These are phyloP conservation scores for Papilio xuthus DNA, from an alignment of 1,140 invertebrate genomes.

Conservation along the genomic window DNA sequence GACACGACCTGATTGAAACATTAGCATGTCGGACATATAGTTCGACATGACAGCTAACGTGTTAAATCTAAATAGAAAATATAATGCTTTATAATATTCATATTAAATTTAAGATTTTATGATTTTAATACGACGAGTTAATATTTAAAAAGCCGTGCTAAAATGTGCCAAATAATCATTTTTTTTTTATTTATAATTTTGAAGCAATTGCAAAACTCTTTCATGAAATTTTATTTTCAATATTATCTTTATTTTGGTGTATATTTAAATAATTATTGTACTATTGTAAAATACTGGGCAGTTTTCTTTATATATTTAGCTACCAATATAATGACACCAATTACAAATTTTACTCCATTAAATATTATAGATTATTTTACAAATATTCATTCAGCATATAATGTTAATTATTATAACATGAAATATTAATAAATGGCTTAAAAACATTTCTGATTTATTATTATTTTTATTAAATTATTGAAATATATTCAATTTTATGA, in stretches of 20 bases:
- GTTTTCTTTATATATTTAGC: not conserved
- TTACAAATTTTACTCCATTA: too few species aligned
- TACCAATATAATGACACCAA: not conserved
- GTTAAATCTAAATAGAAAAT: not conserved
- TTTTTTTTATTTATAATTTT: not conserved
- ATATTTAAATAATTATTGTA: not conserved
- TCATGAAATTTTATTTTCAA: not conserved
- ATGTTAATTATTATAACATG: too few species aligned
- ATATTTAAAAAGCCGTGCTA: not conserved
- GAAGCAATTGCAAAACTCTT: not conserved
- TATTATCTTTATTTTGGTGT: not conserved
- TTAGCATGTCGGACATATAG: too few species aligned
- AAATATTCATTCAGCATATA: too few species aligned
- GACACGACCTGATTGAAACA: too few species aligned
- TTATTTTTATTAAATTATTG: too few species aligned
- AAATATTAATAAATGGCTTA: too few species aligned
- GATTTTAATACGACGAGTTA: too few species aligned
- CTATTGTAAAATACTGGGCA: conserved; percentile 1
- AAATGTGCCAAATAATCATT: not conserved
- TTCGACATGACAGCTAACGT: too few species aligned
- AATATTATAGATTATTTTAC: too few species aligned
- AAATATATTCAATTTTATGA: too few species aligned
- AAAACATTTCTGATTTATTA: too few species aligned
- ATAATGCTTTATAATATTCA: not conserved
- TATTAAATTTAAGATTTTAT: not conserved